Evolutionary conservation across 1,140 invertebrate genomes (phyloP).

Genomic region (Coelopa frigida): DNA sequence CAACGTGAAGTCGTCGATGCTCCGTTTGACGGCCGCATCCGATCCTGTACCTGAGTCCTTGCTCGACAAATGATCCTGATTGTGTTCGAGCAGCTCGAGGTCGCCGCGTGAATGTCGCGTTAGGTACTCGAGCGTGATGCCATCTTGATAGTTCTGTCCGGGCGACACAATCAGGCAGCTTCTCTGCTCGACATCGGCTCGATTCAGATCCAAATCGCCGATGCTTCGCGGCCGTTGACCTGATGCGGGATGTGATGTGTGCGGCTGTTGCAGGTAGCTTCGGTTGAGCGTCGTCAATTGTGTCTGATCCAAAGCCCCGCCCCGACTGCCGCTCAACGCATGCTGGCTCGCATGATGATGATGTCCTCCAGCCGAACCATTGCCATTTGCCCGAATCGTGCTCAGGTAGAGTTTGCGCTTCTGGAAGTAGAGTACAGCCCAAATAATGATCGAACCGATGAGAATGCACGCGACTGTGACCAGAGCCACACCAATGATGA

Average conservation of each 20-base stretch:
- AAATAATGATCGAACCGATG: conserved; percentile 80
- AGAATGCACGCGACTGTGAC: conserved; percentile 86
- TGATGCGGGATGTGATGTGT: conserved; percentile 16
- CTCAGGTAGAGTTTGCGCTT: conserved; percentile 17
- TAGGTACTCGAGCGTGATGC: conserved; percentile 26
- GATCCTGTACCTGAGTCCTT: conserved; percentile 40
- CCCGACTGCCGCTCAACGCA: conserved; percentile 17
- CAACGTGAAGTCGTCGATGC: conserved; percentile 30
- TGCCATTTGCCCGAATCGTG: background rate
- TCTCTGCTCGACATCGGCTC: conserved; percentile 4
- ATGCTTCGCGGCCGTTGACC: conserved; percentile 27
- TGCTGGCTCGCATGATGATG: conserved; percentile 22
- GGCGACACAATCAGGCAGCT: conserved; percentile 32
- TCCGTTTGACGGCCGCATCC: conserved; percentile 38
- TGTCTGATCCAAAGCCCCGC: conserved; percentile 26
- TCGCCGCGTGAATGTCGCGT: conserved; percentile 19
- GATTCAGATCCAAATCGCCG: conserved; percentile 20
- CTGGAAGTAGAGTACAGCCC: conserved; percentile 88
- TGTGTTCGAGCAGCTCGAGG: conserved; percentile 23
- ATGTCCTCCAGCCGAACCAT: conserved; percentile 44
- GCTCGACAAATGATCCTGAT: conserved; percentile 39
- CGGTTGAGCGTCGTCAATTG: conserved; percentile 36
- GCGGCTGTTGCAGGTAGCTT: conserved; percentile 16
- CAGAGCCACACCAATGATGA: conserved; percentile 74
- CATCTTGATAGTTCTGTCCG: conserved; percentile 32